Base-by-base conservation (phyloP, 2,113 vertebrate genomes). In the Mus pahari region DNA sequence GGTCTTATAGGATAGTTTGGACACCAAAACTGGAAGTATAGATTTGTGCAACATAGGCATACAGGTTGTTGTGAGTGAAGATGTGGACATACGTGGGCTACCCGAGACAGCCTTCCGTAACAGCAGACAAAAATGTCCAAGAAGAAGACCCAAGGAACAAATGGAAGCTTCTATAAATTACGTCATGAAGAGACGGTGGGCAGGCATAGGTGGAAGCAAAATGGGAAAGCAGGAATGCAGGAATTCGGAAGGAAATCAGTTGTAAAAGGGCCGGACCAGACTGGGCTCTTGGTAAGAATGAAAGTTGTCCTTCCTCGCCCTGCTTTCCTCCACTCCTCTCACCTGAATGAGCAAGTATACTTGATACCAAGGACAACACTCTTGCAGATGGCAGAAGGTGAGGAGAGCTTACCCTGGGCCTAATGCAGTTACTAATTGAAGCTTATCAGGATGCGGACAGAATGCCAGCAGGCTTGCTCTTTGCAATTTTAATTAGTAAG, bases 371-470 rank as follows among this genome's bases (percentile, higher is more conserved):
- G 66, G 62, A 66, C 48, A 50, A 24, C 55, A 2, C 73, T 74
- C 28, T 82, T 78, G 58, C 86, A 60, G 16, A 53, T 73, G n/a
- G 79, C 73, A 71, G 86, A 60, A 58, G 78, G 39, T 53, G 77
- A 91, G 50, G 39, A 86, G 39, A 92, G 50, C 7, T 16, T 42
- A 1, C n/a, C 73, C 14, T 45, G 16, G 26, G 42, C 60, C 89
- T 66, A 19, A 71, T 75, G 39, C 17, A 64, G 36, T 91, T 89
- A 73, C 95, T 94, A 60, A 96, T 92, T 62, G 92, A 94, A 94
- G 60, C 58, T 64, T 88, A 66, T 12, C 45, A 24, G 75, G 77
- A 53, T 89, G 82, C 81, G 94, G 71, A 91, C 66, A 95, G 92
- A 82, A 92, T 50, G 50, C 55, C 71, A 86, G 75, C 73, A 68